Evolutionary conservation across 2,888 invertebrate species (phyloP), one percentile per base, ranked within the genome.

Genomic region (Ormia ochracea): DNA sequence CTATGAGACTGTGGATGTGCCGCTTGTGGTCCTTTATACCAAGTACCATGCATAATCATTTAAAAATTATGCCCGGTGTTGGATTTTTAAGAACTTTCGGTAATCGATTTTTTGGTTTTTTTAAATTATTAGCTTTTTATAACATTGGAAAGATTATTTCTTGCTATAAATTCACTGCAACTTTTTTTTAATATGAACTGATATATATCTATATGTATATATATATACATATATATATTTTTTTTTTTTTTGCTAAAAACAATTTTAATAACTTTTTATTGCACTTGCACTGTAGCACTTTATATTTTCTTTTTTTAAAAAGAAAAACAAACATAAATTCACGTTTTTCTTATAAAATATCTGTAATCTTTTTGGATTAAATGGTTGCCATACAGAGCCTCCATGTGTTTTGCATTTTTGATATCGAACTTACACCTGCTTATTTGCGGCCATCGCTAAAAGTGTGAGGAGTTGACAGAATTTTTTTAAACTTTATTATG

Each of bases 1-100:
- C 82, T 84, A 33, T 69, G 82, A 83, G 82, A 61, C 79, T 78
- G 84, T 81, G 82, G 83, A 84, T 87, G 87, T 81, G 87, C 86
- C 88, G 88, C 84, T 86, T 88, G 88, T 83, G 88, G 88, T 88
- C 88, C 88, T 86, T 88, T 88, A 87, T 88, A 88, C 88, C 88
- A 88, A 84, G 88, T 88, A 86, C 87, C 87, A 88, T 88, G 88
- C 88, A 88, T 88, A 88, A 88, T 88, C 88, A 87, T 87, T 86
- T 85, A 86, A 82, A 61, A 63, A 59, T 54, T 56, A 56, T 45
- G 61, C 68, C n/a, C 23, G 26, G 23, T 31, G 12, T 50, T 52
- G 12, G 52, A 17, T 50, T 31, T 48, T 45, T 36, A 31, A 14
- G 14, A 69, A 43, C 6, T 59, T 31, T 50, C 23, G 19, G 52